These are phyloP conservation scores for Tursiops truncatus DNA, from an alignment of 2,113 vertebrate genomes.

Conservation along the genomic window DNA sequence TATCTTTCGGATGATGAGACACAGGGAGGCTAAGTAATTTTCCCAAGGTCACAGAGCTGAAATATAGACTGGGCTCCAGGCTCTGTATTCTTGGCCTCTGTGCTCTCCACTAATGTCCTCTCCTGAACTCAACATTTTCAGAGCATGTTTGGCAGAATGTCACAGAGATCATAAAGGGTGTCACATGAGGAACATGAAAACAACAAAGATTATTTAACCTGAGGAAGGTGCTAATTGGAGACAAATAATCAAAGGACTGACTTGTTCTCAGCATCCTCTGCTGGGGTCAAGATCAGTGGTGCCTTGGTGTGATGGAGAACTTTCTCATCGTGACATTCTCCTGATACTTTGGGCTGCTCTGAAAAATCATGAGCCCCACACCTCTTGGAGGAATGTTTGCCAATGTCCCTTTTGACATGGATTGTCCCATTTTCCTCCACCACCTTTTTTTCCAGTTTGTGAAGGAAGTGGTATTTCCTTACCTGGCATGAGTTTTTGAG, in stretches of 20 bases:
- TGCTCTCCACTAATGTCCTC: not conserved
- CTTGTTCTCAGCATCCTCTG: not conserved
- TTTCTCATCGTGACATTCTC: not conserved
- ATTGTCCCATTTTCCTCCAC: not conserved
- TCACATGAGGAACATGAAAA: not conserved
- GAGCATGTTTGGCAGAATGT: not conserved
- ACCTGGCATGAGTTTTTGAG: not conserved
- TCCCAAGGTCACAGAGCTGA: not conserved
- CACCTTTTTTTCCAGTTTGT: not conserved
- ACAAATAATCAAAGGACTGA: not conserved
- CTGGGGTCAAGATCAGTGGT: not conserved
- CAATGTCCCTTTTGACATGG: not conserved
- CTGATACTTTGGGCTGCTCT: not conserved
- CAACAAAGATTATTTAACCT: not conserved
- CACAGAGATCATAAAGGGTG: not conserved
- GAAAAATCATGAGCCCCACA: not conserved
- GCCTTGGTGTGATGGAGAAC: not conserved
- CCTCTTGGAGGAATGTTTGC: not conserved
- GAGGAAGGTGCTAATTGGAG: not conserved
- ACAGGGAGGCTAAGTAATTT: not conserved
- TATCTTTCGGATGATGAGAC: not conserved
- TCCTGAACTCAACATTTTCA: not conserved
- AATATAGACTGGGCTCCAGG: not conserved
- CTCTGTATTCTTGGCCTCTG: not conserved
- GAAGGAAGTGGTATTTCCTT: not conserved